These are phyloP conservation scores for Bujurquina vittata DNA, from an alignment of 2,113 vertebrate species.

Conservation along the genomic window DNA sequence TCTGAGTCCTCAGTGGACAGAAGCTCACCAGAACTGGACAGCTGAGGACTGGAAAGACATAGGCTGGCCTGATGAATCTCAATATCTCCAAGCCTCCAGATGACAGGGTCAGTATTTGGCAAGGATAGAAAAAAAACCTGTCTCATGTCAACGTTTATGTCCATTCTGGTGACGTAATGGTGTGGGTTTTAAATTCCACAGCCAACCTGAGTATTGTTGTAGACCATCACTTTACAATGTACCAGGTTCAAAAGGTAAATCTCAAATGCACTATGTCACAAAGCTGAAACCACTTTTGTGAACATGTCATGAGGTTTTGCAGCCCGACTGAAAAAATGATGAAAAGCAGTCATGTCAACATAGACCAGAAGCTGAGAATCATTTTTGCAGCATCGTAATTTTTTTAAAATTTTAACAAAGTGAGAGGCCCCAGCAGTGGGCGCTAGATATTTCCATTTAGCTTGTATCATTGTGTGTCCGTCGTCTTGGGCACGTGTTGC, in stretches of 20 bases:
- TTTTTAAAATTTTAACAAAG: not conserved
- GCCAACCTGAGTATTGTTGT: not conserved
- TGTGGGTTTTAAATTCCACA: not conserved
- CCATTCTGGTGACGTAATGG: not conserved
- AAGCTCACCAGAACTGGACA: not conserved
- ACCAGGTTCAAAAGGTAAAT: not conserved
- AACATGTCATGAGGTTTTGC: not conserved
- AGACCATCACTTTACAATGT: not conserved
- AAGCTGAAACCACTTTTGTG: not conserved
- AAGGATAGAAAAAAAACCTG: not conserved
- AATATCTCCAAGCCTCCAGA: not conserved
- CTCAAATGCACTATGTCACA: not conserved
- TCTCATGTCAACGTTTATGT: not conserved
- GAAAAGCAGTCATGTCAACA: not conserved
- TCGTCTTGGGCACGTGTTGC: not conserved
- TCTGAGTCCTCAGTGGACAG: not conserved
- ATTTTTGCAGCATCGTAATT: not conserved
- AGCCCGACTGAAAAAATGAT: not conserved
- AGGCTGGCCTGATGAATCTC: conserved; percentile 13
- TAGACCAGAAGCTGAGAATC: not conserved
- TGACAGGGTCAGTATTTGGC: not conserved
- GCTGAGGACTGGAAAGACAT: not conserved
- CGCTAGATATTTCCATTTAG: not conserved
- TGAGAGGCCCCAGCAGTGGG: not conserved
- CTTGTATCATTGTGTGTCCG: not conserved